Evolutionary conservation across 2,113 vertebrate genomes (phyloP), one percentile per base, ranked within the genome.

Genomic region (Phylloscopus trochilus): DNA sequence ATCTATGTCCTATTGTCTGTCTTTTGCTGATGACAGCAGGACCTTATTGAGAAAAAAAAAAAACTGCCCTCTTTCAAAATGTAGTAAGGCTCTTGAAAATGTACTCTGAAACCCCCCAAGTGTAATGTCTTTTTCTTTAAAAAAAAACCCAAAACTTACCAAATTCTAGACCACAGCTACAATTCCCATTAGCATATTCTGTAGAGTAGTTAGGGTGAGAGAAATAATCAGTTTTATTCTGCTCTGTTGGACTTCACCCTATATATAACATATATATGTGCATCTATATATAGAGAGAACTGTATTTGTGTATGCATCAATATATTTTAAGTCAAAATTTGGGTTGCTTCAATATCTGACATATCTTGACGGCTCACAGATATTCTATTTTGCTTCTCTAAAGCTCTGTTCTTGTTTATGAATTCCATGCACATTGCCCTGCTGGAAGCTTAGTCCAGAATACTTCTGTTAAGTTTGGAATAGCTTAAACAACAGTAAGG

Each of bases 201-300:
- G 2, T 13, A n/a, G 27, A 74, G 3, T 49, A 4, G 3, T 78
- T 43, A 69, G 11, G 4, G 8, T 56, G 85, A 79, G 37, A 63
- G 44, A 92, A 10, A 5, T n/a, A 49, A 46, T 60, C 13, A 41
- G 13, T 64, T 6, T 62, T 52, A 47, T 5, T 64, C 20, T 4
- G 23, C 33, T 53, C 37, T 53, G 22, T 16, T 91, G 31, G 24
- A 79, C 5, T 70, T 89, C 28, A 39, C 7, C 27, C 4, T 27
- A 14, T 30, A 43, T n/a, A 39, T 17, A 60, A 53, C 3, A 39
- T 10, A 41, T 9, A 64, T 47, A 8, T 52, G 8, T 49, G 13
- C 6, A 19, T 69, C 9, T 13, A 7, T 6, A 17, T 0, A 37
- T 1, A 27, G 9, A 63, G 9, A 35, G 8, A 6, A 13, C 2